Evolutionary conservation across 30 jellyfish, hydroid and myxozoan genomes (phyloP), one percentile per base, ranked within the genome.

Genomic region (Hydractinia symbiolongicarpus): DNA sequence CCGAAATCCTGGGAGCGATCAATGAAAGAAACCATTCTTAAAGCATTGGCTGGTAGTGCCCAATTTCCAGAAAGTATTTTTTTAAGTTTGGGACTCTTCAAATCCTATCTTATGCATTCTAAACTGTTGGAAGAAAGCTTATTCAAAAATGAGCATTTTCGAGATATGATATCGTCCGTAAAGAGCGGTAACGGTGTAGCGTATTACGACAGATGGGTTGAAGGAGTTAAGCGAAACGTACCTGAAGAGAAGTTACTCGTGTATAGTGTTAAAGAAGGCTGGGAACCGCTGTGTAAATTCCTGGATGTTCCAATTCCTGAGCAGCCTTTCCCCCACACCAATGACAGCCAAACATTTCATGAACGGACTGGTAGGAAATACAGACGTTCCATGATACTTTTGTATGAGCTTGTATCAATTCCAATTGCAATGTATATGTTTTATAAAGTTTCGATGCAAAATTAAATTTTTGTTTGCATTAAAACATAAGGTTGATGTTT

Each of bases 231-330:
- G 40, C 9, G 8, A 64, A 51, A 64, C 16, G 40, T 64, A 6
- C 74, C 74, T 2, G 74, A 44, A 51, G 74, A 64, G 8, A 64
- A 51, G 40, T 51, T 64, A n/a, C 74, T 64, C 5, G 40, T 64
- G 19, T 64, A 64, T 64, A 64, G 16, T 51, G 40, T 64, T 6
- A 64, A 64, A 64, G 74, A 64, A 13, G 74, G 74, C 4, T 64
- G 74, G 74, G 7, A 7, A 64, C 74, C 74, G 40, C 74, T 64
- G 17, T 64, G 74, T 64, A 64, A 64, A 64, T 64, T 64, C 40
- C 4, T 64, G 16, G 6, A 13, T 51, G 9, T 64, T n/a, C 74
- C 74, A 64, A 13, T 64, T 6, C 74, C 74, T 7, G 40, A 64
- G 0, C 74, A 64, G 16, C 74, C 74, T 6, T 64, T 64, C 17